phyloP scores from a whole-genome alignment of 92 coral and sea anemone species.

The Virgularia gustaviana region DNA sequence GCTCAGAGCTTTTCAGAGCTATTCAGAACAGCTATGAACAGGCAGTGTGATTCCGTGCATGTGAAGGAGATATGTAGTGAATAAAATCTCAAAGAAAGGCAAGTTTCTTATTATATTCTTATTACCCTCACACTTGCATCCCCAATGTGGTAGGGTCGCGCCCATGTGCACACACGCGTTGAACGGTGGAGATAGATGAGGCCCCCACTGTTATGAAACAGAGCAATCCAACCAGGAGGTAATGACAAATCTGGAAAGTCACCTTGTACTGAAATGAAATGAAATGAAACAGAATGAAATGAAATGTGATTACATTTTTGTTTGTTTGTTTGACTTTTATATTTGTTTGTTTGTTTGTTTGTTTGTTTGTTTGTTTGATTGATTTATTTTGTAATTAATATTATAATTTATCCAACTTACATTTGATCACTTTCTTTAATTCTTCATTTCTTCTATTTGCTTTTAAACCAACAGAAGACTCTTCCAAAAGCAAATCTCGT shows the following conservation, averaged over 20 bases:
- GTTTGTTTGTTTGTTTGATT: too few relatives aligned
- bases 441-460: neutral
- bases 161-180: conserved; percentile 88
- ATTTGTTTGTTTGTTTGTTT: too few relatives aligned
- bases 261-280: conserved; percentile 61
- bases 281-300: neutral
- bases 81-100: too few relatives aligned
- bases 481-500: conserved; percentile 54
- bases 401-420: too few relatives aligned
- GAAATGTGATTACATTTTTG: too few relatives aligned
- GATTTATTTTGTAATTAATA: too few relatives aligned
- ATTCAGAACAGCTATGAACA: too few relatives aligned
- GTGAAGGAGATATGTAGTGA: too few relatives aligned
- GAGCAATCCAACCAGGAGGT: conserved; percentile 94
- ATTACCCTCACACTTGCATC: conserved; percentile 94
- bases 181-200: conserved; percentile 82
- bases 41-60: too few relatives aligned
- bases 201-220: conserved; percentile 95
- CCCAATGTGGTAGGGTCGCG: conserved; percentile 95
- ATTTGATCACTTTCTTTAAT: conserved; percentile 59
- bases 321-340: too few relatives aligned
- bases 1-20: too few relatives aligned
- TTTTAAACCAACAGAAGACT: conserved; percentile 4
- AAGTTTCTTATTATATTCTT: too few relatives aligned
- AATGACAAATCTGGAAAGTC: conserved; percentile 71